Base-by-base conservation (phyloP, 2,797 vertebrate species). In the Microtus obscurus region DNA sequence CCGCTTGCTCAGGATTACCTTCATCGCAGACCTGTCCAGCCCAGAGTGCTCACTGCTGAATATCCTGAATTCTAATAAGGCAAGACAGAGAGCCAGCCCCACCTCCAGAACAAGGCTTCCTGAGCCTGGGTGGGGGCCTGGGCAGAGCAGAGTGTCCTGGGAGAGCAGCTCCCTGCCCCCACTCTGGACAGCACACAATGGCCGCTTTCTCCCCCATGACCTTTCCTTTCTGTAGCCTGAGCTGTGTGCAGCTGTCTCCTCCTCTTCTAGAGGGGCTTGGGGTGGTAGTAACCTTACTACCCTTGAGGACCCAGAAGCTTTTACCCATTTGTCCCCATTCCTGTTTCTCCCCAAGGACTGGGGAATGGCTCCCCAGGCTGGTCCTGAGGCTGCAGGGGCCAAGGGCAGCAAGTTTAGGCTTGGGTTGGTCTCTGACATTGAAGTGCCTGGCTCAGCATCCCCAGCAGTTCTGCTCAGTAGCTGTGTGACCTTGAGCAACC, bases 201-300 rank as follows among this genome's bases (percentile, higher is more conserved):
- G 78, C 93, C 29, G 94, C 96, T 97, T 97, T 97, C 97, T 97
- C 97, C 96, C 97, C 87, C 1, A 0, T 96, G 97, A 96, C 97
- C 97, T 97, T 97, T 91, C 89, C 89, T 91, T 82, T 97, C 90
- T 5, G 5, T 69, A 86, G 93, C 91, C 95, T 79, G 83, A 95
- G 87, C 90, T 78, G 79, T 61, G 16, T 76, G 74, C 83, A 61
- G 89, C 95, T 87, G 83, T 92, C 95, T 93, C 97, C 91, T 91
- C 93, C 96, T 93, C 94, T 43, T 91, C 59, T 94, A 81, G 51
- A 87, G 83, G 90, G 95, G 74, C 90, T 79, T 34, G 6, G 65
- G 73, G 48, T 94, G 95, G 93, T 94, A 95, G 74, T 71, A 96
- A 94, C 93, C 93, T 82, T 71, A 8, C 40, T 48, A 29, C 94